A percentile compares a stretch with the other conserved stretches of the same genome.
These are phyloP conservation scores for Scyliorhinus canicula DNA, from an alignment of 2,797 vertebrate species.

Conservation along the genomic window DNA sequence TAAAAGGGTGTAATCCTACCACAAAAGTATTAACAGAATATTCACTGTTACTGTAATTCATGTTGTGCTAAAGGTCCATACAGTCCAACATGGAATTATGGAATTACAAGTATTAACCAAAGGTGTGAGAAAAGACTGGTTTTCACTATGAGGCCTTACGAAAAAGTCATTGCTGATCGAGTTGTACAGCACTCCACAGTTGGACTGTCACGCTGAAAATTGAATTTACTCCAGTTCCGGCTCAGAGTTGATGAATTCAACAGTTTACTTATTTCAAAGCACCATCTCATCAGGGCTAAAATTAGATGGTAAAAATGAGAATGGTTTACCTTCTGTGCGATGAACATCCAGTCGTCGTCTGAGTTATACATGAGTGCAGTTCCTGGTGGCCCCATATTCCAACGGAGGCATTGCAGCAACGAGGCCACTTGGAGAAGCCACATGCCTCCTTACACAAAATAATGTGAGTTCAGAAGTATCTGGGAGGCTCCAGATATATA, in stretches of 20 bases:
- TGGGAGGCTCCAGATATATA: not conserved
- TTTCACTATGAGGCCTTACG: not conserved
- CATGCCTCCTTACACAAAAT: not conserved
- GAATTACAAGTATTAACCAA: too few species aligned
- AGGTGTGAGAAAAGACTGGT: not conserved
- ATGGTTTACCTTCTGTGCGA: too few species aligned
- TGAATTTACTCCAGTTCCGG: not conserved
- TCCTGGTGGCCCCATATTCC: not conserved
- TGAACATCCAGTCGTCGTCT: not conserved
- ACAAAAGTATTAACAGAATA: not conserved
- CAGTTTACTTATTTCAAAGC: not conserved
- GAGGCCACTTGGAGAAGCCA: not conserved
- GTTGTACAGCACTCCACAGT: not conserved
- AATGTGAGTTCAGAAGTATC: not conserved
- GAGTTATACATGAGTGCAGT: not conserved
- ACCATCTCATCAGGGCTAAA: not conserved
- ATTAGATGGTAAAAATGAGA: not conserved
- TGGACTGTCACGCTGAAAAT: not conserved
- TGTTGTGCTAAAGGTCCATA: not conserved
- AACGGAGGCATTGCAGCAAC: not conserved
- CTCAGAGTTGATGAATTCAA: not conserved
- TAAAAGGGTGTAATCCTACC: not conserved
- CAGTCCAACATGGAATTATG: not conserved
- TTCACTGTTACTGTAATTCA: not conserved
- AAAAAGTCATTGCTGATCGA: not conserved